Conservation (phyloP, 2,888 invertebrate genomes). For the Drosophila helvetica region DNA sequence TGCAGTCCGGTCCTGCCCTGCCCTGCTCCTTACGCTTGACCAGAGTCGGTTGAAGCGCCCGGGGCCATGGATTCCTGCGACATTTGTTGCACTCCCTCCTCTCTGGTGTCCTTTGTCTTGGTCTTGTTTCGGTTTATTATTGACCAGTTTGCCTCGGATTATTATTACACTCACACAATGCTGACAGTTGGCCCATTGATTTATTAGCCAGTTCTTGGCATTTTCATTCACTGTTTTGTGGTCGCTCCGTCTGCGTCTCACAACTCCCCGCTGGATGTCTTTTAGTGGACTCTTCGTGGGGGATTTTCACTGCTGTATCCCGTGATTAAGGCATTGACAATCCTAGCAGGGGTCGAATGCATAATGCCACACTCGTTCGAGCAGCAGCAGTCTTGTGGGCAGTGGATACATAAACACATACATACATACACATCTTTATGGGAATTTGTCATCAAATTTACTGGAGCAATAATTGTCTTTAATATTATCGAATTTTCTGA, state of each 20-base stretch:
- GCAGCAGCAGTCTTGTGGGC: slow-evolving; percentile 8
- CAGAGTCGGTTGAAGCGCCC: slow-evolving; percentile 51
- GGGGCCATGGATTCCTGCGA: slow-evolving; percentile 48
- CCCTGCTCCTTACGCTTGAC: slow-evolving; percentile 71
- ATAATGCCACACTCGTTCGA: slow-evolving; percentile 32
- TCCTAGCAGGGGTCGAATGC: slow-evolving; percentile 24
- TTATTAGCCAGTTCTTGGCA: slow-evolving; percentile 73
- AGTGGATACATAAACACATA: neutral
- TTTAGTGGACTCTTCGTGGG: slow-evolving; percentile 28
- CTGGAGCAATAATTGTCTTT: slow-evolving; percentile 15
- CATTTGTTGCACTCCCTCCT: slow-evolving; percentile 73
- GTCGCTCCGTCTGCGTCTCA: slow-evolving; percentile 43
- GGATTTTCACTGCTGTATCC: slow-evolving; percentile 18
- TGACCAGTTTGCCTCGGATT: slow-evolving; percentile 74
- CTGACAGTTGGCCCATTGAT: slow-evolving; percentile 82
- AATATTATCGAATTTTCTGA: slow-evolving; percentile 11
- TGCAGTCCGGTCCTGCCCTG: neutral
- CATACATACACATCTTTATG: neutral
- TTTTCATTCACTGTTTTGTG: slow-evolving; percentile 55
- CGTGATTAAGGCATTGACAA: slow-evolving; percentile 40
- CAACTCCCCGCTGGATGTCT: slow-evolving; percentile 19
- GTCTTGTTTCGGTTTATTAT: slow-evolving; percentile 67
- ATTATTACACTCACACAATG: slow-evolving; percentile 79
- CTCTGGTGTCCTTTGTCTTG: slow-evolving; percentile 19
- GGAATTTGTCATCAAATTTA: slow-evolving; percentile 23